A percentile compares a stretch with the other conserved stretches of the same genome.
phyloP scores from a whole-genome alignment of 2,113 vertebrate species.

The Orcinus orca region DNA sequence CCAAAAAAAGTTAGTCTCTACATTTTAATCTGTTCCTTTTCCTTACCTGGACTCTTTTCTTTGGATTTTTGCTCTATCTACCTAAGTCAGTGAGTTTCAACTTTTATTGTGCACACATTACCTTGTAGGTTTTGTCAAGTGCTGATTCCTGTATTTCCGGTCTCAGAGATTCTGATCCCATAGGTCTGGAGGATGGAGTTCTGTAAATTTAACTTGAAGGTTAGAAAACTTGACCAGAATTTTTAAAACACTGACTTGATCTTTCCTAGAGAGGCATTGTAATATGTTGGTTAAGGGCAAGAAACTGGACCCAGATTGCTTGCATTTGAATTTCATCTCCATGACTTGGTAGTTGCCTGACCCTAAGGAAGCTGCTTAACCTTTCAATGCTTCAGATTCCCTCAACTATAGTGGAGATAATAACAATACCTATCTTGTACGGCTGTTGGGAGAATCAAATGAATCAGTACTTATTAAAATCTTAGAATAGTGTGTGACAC shows the following conservation, averaged over 20 bases:
- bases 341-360: not conserved
- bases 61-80: not conserved
- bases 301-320: not conserved
- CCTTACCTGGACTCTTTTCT: not conserved
- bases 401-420: not conserved
- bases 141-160: not conserved
- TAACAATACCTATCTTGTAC: not conserved
- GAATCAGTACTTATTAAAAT: not conserved
- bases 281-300: not conserved
- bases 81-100: not conserved
- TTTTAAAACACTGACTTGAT: not conserved
- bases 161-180: not conserved
- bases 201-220: constrained; percentile 34
- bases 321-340: not conserved
- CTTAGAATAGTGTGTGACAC: not conserved
- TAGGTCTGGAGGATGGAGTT: not conserved
- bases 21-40: not conserved
- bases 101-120: not conserved
- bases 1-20: not conserved
- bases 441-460: not conserved
- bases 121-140: not conserved
- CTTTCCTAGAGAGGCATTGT: not conserved
- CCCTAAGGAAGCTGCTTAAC: not conserved
- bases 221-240: not conserved
- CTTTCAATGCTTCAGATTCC: not conserved